phyloP scores from a whole-genome alignment of 2,888 invertebrate genomes.

The Gymnocheta viridis region DNA sequence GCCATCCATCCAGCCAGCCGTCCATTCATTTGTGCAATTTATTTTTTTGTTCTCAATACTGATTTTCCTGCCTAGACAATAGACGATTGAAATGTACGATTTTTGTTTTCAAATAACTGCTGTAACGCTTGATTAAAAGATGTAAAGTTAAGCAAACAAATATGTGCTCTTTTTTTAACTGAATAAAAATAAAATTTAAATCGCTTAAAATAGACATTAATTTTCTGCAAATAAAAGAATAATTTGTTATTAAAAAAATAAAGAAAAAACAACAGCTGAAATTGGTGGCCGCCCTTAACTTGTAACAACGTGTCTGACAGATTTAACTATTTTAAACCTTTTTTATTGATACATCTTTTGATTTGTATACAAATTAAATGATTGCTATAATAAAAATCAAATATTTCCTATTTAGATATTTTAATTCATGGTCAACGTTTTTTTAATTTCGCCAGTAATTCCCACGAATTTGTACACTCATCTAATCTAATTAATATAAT shows the following conservation, averaged over 20 bases:
- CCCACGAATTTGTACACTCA: too few species aligned
- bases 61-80: conserved; percentile 62
- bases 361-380: too few species aligned
- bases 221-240: not conserved
- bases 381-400: too few species aligned
- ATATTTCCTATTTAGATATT: too few species aligned
- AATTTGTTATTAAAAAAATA: not conserved
- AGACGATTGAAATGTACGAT: conserved; percentile 56
- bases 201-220: not conserved
- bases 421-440: too few species aligned
- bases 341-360: too few species aligned
- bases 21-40: conserved; percentile 33
- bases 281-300: too few species aligned
- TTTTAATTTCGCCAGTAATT: too few species aligned
- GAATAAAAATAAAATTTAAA: conserved; percentile 23
- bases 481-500: too few species aligned
- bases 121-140: conserved; percentile 61
- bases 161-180: not conserved
- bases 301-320: too few species aligned
- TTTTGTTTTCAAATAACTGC: conserved; percentile 22
- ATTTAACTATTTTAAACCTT: too few species aligned
- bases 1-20: conserved; percentile 44
- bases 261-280: not conserved
- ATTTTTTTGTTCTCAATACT: conserved; percentile 11
- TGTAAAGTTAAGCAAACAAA: conserved; percentile 56